Evolutionary conservation across 2,888 invertebrate genomes (phyloP).

Genomic region (Cephonodes hylas): DNA sequence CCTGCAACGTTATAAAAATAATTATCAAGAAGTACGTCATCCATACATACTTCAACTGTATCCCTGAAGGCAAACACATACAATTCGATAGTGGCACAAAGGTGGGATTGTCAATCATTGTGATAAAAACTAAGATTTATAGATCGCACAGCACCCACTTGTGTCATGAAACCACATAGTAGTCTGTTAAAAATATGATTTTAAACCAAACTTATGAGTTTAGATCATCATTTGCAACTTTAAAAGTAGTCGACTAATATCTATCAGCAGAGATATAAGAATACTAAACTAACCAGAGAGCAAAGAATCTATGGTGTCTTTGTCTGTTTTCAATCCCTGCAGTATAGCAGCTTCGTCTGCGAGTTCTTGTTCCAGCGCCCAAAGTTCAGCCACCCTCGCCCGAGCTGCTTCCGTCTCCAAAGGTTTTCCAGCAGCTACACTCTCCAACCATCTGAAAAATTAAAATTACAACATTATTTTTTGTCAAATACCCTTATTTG

Average conservation of each 20-base stretch:
- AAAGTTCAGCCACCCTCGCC: slow-evolving; percentile 71
- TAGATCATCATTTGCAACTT: no score
- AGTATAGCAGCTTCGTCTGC: slow-evolving; percentile 76
- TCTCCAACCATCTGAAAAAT: slow-evolving; percentile 87
- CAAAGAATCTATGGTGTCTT: slow-evolving; percentile 72
- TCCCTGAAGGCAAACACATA: no score
- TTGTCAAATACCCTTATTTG: no score
- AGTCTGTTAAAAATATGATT: no score
- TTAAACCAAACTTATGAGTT: no score
- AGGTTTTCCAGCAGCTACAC: slow-evolving; percentile 86
- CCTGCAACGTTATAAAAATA: slow-evolving; percentile 39
- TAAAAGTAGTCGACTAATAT: background rate
- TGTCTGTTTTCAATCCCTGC: slow-evolving; percentile 71
- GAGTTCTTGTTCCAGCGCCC: slow-evolving; percentile 74
- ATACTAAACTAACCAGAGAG: slow-evolving; percentile 52
- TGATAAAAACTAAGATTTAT: no score
- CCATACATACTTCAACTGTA: background rate
- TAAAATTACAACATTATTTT: background rate
- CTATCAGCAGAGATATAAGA: background rate
- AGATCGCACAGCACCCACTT: no score
- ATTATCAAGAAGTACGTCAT: background rate
- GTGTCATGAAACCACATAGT: no score
- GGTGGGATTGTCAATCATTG: no score
- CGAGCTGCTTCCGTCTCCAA: slow-evolving; percentile 74
- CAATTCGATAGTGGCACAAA: no score